Evolutionary conservation across 2,113 vertebrate genomes (phyloP), one percentile per base, ranked within the genome.

Genomic region (Ctenomys sociabilis): DNA sequence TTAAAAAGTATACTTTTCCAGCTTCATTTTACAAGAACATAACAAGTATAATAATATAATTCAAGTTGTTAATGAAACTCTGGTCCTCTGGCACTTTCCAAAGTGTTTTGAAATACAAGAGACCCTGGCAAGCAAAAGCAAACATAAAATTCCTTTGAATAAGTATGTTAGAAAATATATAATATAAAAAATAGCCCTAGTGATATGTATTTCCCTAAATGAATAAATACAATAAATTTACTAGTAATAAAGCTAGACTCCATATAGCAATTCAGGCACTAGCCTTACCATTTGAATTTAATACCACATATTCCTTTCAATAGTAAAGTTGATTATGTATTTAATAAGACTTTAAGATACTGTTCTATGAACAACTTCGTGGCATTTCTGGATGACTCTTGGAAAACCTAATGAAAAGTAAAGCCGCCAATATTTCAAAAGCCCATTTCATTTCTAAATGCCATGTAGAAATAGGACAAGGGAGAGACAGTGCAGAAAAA

Each of bases 401-500:
- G 70, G 57, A 85, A 90, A 93, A 72, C 66, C 70, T 96, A 96
- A 95, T 95, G 92, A 83, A 95, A 97, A 95, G 92, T 70, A 94
- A 94, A 97, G 61, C 21, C 96, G 87, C 78, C 93, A 68, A n/a
- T 97, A 97, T 98, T 97, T 97, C 93, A 97, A 93, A 96, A 97
- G 68, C 82, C 94, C 94, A 95, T 97, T 98, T 97, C 94, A 96
- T 96, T 97, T 97, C 95, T 85, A 98, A 97, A 97, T 97, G 95
- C 95, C 97, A 97, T 7, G 30, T 63, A 59, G 96, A 97, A 96
- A 97, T 94, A 95, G 91, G 94, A 86, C 77, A 87, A 97, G 90
- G 28, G 63, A 78, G 64, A 92, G 40, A 95, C 97, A 85, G 61
- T 81, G 95, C 32, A 59, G 84, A 35, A 80, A 93, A 93, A 96